These are phyloP conservation scores for Xiphophorus maculatus DNA, from an alignment of 2,113 vertebrate genomes.

Conservation along the genomic window DNA sequence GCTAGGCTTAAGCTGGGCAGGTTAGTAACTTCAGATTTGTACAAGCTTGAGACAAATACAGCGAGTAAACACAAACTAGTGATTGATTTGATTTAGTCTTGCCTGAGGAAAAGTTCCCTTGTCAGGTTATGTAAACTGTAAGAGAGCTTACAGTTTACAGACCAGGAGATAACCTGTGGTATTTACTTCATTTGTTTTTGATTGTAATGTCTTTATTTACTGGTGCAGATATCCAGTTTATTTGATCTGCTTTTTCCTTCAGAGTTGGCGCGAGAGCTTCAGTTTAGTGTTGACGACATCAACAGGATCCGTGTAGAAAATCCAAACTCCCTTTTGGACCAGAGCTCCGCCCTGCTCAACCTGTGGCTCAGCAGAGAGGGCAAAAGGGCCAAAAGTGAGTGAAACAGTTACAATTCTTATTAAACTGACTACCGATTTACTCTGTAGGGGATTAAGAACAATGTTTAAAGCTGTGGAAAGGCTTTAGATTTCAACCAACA, in stretches of 20 bases:
- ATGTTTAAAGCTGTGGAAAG: background rate
- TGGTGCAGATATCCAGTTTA: background rate
- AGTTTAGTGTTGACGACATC: conserved; percentile 94
- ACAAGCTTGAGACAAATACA: background rate
- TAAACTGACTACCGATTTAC: background rate
- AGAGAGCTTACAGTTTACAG: no score
- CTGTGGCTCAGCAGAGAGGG: conserved; percentile 91
- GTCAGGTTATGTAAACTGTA: no score
- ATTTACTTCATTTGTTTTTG: no score
- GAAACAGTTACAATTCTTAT: no score
- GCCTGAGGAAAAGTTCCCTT: background rate
- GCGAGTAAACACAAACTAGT: background rate
- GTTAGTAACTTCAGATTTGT: conserved; percentile 75
- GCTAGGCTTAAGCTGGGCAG: conserved; percentile 96
- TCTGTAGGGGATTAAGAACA: background rate
- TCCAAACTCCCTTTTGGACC: conserved; percentile 94
- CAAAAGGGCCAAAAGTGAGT: conserved; percentile 89
- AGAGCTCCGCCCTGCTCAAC: conserved; percentile 90
- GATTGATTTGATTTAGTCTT: background rate
- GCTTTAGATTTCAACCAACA: background rate
- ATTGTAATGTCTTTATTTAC: background rate
- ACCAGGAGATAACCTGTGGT: background rate
- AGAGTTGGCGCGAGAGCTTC: conserved; percentile 96
- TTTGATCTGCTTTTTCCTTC: background rate
- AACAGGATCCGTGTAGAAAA: conserved; percentile 96